Evolutionary conservation across 2,113 vertebrate genomes (phyloP).

Genomic region (Labeo rohita): DNA sequence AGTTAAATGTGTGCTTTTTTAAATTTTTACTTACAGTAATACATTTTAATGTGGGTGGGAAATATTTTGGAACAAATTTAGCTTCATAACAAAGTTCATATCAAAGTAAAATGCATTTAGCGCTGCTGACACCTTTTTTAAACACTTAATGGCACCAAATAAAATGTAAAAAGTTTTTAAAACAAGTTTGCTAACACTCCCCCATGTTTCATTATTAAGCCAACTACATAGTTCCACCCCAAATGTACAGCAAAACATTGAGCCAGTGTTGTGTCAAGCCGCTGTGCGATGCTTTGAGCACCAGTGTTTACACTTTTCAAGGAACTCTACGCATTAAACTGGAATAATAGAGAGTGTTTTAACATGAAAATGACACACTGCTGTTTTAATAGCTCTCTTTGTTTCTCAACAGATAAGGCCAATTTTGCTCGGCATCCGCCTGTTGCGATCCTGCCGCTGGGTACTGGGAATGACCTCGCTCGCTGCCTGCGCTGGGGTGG

Average conservation of each 20-base stretch:
- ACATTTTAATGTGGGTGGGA: not conserved
- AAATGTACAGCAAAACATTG: not conserved
- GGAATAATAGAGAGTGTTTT: not conserved
- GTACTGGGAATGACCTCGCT: constrained; percentile 94
- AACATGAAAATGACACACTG: not conserved
- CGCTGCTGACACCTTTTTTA: not conserved
- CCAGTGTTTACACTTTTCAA: constrained; percentile 12
- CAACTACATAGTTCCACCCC: not conserved
- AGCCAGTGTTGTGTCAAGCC: not conserved
- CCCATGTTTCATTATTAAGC: not conserved
- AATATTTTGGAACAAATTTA: not conserved
- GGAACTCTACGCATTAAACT: constrained; percentile 5
- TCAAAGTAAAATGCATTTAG: too few species aligned
- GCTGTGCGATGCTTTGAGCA: not conserved
- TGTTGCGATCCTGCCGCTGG: constrained; percentile 93
- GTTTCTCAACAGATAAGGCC: constrained; percentile 72
- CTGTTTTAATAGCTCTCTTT: constrained; percentile 30
- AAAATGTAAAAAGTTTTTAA: not conserved
- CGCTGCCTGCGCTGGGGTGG: constrained; percentile 97
- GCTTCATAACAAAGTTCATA: too few species aligned
- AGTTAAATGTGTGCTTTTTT: not conserved
- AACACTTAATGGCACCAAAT: not conserved
- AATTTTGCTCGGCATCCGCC: constrained; percentile 82
- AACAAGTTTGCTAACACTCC: not conserved
- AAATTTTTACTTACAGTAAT: not conserved